These are phyloP conservation scores for Cinclus cinclus DNA, from an alignment of 2,113 vertebrate species.

Conservation along the genomic window DNA sequence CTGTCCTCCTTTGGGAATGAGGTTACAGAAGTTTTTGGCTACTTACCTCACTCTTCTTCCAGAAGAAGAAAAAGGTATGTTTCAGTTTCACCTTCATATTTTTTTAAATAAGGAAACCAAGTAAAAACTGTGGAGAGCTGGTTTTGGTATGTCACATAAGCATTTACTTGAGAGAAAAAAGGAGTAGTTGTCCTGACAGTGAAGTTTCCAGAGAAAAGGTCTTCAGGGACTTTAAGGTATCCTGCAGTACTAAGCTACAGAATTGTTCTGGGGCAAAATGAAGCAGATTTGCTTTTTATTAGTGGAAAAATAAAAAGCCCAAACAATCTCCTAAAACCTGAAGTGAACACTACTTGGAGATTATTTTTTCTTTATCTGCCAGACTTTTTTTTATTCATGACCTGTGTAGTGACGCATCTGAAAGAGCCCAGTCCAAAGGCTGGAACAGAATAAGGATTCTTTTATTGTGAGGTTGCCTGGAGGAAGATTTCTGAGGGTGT, in stretches of 20 bases:
- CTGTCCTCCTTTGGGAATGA: constrained; percentile 84
- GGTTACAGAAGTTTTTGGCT: constrained; percentile 84
- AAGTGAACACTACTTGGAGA: background rate
- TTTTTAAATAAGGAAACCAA: background rate
- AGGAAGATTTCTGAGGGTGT: background rate
- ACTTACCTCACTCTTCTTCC: constrained; percentile 81
- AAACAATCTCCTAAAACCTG: background rate
- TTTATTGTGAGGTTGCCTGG: background rate
- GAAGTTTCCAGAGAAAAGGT: background rate
- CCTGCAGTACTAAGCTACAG: background rate
- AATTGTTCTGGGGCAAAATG: background rate
- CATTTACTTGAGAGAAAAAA: background rate
- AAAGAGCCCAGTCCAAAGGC: background rate
- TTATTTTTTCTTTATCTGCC: background rate
- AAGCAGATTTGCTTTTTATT: background rate
- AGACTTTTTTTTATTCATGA: background rate
- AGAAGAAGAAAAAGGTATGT: constrained; percentile 81
- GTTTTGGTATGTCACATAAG: background rate
- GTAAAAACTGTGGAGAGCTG: background rate
- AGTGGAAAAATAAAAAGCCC: background rate
- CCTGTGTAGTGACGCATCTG: background rate
- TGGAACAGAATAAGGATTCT: background rate
- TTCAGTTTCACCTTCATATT: background rate
- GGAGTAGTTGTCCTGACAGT: background rate
- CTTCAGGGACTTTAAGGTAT: background rate